phyloP scores from a whole-genome alignment of 2,888 invertebrate species.

The Phoenoteleia sp. region DNA sequence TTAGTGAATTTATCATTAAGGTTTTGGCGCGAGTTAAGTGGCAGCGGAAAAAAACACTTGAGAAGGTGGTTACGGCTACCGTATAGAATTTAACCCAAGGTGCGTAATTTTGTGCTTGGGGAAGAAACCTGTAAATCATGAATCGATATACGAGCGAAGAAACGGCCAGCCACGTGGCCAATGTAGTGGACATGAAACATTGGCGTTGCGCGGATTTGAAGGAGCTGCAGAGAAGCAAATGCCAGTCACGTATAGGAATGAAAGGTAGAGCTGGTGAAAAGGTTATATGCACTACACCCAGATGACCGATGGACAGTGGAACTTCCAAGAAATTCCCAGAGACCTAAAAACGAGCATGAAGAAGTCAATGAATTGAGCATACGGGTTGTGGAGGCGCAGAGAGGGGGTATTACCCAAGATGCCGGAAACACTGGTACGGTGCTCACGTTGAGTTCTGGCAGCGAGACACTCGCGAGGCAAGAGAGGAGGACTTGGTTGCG shows the following conservation, averaged over 20 bases:
- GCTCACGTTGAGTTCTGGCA: neutral
- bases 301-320: too few species aligned
- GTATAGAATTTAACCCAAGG: too few species aligned
- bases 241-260: neutral
- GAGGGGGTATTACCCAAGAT: neutral
- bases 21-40: too few species aligned
- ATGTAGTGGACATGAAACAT: neutral
- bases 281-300: neutral
- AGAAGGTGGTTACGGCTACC: too few species aligned
- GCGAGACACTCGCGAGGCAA: neutral
- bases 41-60: neutral
- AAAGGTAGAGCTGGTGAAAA: slow-evolving; percentile 8
- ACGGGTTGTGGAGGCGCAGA: neutral
- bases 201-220: slow-evolving; percentile 1
- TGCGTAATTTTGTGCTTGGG: neutral
- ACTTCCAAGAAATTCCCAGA: too few species aligned
- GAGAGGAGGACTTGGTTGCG: slow-evolving; percentile 3
- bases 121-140: neutral
- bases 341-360: too few species aligned
- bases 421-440: slow-evolving; percentile 3
- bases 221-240: neutral
- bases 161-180: neutral
- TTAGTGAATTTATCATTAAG: too few species aligned
- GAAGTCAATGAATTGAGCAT: neutral
- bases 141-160: neutral